phyloP scores from a whole-genome alignment of 1,140 invertebrate species.

The Cydia amplana region DNA sequence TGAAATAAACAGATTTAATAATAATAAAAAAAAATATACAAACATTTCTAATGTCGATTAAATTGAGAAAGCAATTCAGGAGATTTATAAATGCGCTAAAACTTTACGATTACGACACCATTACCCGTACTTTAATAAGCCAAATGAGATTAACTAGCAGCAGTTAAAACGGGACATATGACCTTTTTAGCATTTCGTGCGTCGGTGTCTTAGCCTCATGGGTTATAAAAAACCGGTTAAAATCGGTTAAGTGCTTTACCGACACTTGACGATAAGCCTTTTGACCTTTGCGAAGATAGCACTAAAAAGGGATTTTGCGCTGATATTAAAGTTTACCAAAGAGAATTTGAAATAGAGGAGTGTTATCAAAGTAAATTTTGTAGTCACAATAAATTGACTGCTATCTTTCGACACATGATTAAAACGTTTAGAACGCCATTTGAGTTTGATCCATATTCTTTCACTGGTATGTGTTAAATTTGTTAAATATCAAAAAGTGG shows the following conservation, averaged over 20 bases:
- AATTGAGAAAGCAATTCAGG: not conserved
- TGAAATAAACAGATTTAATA: too few relatives aligned
- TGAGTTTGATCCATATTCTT: too few relatives aligned
- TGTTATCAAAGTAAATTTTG: too few relatives aligned
- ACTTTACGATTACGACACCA: not conserved
- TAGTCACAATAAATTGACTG: too few relatives aligned
- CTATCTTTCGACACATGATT: too few relatives aligned
- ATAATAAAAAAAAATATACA: too few relatives aligned
- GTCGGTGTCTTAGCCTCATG: not conserved
- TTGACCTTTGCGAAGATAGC: not conserved
- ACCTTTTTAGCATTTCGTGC: not conserved
- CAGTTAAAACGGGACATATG: not conserved
- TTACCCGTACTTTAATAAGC: not conserved
- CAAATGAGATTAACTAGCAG: not conserved
- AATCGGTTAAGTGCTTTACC: not conserved
- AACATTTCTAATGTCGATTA: not conserved
- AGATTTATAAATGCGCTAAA: not conserved
- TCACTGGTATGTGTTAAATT: too few relatives aligned
- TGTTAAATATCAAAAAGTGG: too few relatives aligned
- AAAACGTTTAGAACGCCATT: too few relatives aligned
- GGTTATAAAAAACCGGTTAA: conserved; percentile 9
- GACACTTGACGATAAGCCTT: not conserved
- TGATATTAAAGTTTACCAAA: too few relatives aligned
- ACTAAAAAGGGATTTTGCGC: too few relatives aligned
- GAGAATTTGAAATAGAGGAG: too few relatives aligned